phyloP scores from a whole-genome alignment of 2,113 vertebrate genomes.

The Megaceryle torquata region DNA sequence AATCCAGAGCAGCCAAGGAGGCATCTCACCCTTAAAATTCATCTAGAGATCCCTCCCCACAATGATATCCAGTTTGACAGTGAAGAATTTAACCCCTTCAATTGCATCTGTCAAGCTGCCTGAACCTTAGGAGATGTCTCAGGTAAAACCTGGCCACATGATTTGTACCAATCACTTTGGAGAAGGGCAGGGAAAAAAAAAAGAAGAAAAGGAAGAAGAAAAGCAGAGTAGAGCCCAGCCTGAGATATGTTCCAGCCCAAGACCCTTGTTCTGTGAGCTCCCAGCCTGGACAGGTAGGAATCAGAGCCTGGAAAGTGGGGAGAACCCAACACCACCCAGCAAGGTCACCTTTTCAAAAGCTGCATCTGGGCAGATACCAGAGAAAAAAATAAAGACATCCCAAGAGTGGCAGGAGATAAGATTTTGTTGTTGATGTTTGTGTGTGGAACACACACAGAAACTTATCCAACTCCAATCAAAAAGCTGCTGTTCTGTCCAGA shows the following conservation, averaged over 20 bases:
- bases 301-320: rapidly evolving
- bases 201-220: neutral
- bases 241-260: neutral
- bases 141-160: rapidly evolving
- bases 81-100: neutral
- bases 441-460: too few relatives aligned
- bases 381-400: neutral
- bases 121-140: neutral
- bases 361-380: neutral
- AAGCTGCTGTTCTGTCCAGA: neutral
- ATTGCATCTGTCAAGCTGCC: neutral
- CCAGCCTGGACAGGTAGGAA: neutral
- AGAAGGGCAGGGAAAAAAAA: rapidly evolving
- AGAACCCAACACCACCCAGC: neutral
- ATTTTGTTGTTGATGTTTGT: neutral
- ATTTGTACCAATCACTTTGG: neutral
- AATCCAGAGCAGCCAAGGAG: neutral
- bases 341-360: neutral
- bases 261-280: neutral
- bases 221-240: neutral
- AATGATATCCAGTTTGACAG: neutral
- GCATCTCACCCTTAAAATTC: neutral
- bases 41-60: neutral
- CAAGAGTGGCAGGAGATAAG: neutral
- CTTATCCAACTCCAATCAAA: neutral